Evolutionary conservation across 2,113 vertebrate genomes (phyloP), one percentile per base, ranked within the genome.

Genomic region (Natator depressus): DNA sequence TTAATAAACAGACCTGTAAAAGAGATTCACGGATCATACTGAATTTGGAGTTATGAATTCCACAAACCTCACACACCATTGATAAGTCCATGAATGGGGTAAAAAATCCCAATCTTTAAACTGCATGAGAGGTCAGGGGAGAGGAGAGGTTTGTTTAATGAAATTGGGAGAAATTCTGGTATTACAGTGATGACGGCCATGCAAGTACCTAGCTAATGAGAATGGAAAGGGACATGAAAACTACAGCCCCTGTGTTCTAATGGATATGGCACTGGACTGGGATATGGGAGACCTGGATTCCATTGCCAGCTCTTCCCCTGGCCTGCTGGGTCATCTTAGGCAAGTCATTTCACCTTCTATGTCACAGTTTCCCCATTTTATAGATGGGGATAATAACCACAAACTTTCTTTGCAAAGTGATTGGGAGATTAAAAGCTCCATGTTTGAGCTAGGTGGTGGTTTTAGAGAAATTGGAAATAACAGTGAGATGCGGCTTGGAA

Each of bases 51-150:
- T 59, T 4, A 0, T 0, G 65, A 86, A 47, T 1, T 1, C 54
- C 1, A 0, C 54, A 55, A 0, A 22, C 9, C 79, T 46, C 31
- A 25, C 42, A 1, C 29, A 10, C 0, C 0, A 2, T 17, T 25
- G 42, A 42, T 42, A n/a, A 87, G 83, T 2, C 87, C 92, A 38
- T 0, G 0, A 57, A 72, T 3, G 3, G 6, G n/a, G 85, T 91
- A 87, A 78, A 78, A 35, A 59, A 81, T 29, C 12, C 50, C 78
- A 27, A 65, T 0, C 0, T 20, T 85, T 79, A 19, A 88, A 87
- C 53, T 1, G n/a, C 72, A 90, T 90, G 42, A 85, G 88, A 89
- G 85, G 81, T 75, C 75, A 91, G 72, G 49, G 76, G 11, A 89
- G 82, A 89, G 92, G 89, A 86, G 86, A 93, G 96, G 62, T 35